Evolutionary conservation across 2,888 invertebrate species (phyloP), one percentile per base, ranked within the genome.

Genomic region (Netelia melanura): DNA sequence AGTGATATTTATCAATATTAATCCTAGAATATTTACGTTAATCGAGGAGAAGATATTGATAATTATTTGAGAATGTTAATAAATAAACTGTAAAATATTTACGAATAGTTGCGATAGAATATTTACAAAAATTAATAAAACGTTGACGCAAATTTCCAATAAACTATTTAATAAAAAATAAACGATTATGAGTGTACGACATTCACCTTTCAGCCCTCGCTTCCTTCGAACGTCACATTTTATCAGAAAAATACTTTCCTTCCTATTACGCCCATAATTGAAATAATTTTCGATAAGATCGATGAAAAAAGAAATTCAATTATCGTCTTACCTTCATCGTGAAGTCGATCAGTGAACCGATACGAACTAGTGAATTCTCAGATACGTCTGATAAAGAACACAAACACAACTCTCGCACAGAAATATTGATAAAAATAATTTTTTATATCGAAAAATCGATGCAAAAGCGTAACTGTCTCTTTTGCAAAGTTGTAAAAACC

Each of bases 281-380:
- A 48, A 48, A 48, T 10, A 14, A 48, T 48, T 14, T 14, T 48
- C 48, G 14, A 48, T 48, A 14, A 10, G 48, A 14, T 48, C 11
- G 48, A 10, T 58, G 11, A 38, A 48, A 43, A 48, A 70, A 38
- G 30, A 43, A 48, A 70, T 64, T 56, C 54, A 68, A 76, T 62
- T 75, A 70, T 68, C 56, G n/a, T 67, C 88, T 89, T 88, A 90
- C 89, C 90, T 89, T 85, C 89, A 89, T 90, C 23, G 72, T 85
- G 85, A 82, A 84, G 74, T 38, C 74, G 72, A 68, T 79, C 52
- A n/a, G 76, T 38, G 21, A 62, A 48, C 21, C 61, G 23, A 67
- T 58, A 30, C 67, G 62, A 64, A 25, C 67, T 64, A 84, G 81
- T 62, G 25, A 30, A 70, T 77, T 58, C 21, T 23, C 54, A 3